Base-by-base conservation (phyloP, 2,113 vertebrate species). In the Speoplatyrhinus poulsoni region DNA sequence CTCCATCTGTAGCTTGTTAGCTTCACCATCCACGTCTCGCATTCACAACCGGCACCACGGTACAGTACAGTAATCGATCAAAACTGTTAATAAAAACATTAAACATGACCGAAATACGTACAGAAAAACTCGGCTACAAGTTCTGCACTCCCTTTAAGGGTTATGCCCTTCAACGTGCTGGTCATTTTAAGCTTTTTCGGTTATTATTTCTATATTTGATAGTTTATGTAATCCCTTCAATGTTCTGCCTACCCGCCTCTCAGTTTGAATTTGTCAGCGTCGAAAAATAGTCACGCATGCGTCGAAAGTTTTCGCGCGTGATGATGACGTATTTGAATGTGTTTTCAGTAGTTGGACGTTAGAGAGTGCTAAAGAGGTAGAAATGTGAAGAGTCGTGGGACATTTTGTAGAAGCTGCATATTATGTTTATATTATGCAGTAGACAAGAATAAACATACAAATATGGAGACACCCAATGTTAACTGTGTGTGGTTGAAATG, bases 101-200 rank as follows among this genome's bases (percentile, higher is more conserved):
- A 41, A 41, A 41, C 36, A 41, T 8, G 36, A 53, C 52, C 46
- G 4, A 19, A 63, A 70, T 17, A 90, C 96, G 95, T 72, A 99
- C 96, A 95, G 81, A 98, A 99, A 46, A 99, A 99, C 79, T 99
- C 96, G 0, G 96, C 94, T 13, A 98, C 96, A 2, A 96, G 90
- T 17, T 97, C 96, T 0, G 96, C 93, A 72, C 97, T 97, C 8
- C 97, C 96, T 47, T 94, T 95, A 17, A 98, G 88, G 0, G 96
- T 97, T 48, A 98, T 98, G 0, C 96, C 96, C 50, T 92, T 89
- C 56, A 92, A 1, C 0, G 91, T 92, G 75, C 91, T 92, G 0
- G 90, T 89, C 93, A 94, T 93, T 41, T 82, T 88, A 46, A 0
- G 1, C 1, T n/a, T 6, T 6, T 3, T 11, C 59, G 36, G 6